Base-by-base conservation (phyloP, 2,888 invertebrate species). In the Melanargia galathea region DNA sequence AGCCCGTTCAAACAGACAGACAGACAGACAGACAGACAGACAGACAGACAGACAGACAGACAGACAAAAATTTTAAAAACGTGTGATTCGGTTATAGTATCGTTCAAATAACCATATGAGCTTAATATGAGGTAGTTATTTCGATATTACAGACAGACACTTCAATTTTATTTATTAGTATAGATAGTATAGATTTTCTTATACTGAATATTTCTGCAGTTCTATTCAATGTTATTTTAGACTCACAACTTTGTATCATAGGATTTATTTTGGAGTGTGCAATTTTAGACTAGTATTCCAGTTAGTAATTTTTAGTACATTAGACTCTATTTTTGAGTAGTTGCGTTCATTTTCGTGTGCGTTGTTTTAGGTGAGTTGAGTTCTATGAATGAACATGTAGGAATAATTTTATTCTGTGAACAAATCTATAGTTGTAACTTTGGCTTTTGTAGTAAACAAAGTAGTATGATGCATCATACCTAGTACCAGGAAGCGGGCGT, bases 401-500 rank as follows among this genome's bases (percentile, higher is more conserved):
- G 40, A 55, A 55, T 55, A 18, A 16, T 43, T 55, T n/a, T n/a
- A n/a, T n/a, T n/a, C n/a, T n/a, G n/a, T n/a, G n/a, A n/a, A n/a
- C n/a, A n/a, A n/a, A n/a, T n/a, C 20, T 52, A 38, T 54, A 22
- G 52, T 33, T 13, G 35, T 13, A 35, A 38, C n/a, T 35, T 54
- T 16, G n/a, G 16, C 38, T 35, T 52, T 52, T 40, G 40, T 55
- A 55, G 55, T 55, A 55, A 55, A 55, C 55, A 55, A 43, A 55
- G 43, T 40, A 55, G 40, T 55, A 26, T n/a, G 16, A 7, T 24
- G 38, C 8, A 13, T 54, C 22, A 55, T 16, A 2, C 43, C 24
- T 26, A 11, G 11, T 26, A 8, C 16, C 52, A 43, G 43, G 43
- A 43, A 55, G 18, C 55, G 40, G 40, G 24, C 40, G 40, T 43